Evolutionary conservation across 2,113 vertebrate species (phyloP), one percentile per base, ranked within the genome.

Genomic region (Girardinichthys multiradiatus): DNA sequence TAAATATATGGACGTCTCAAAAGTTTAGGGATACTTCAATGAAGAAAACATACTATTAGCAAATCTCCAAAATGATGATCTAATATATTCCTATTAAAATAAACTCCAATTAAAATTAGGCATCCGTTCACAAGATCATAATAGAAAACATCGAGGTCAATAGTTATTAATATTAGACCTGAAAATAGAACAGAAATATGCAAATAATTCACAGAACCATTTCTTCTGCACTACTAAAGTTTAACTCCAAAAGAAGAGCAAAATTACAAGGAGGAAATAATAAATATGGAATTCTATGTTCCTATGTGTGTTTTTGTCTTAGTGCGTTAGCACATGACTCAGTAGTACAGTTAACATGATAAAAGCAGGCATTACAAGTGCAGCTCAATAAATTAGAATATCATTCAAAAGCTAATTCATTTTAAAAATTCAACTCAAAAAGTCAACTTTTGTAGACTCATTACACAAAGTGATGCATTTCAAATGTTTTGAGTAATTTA

Each of bases 271-370:
- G 63, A 73, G 68, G 80, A 79, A 84, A 90, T 2, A 51, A 93
- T 91, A 93, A 93, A 92, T 92, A 92, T 87, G 67, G 74, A 24
- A 24, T 65, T n/a, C n/a, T n/a, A 73, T 85, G 72, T 87, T 82
- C 31, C 77, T 37, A 79, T 70, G 77, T 75, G 69, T 15, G 61
- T 37, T 74, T 86, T 83, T 70, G 79, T 80, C 62, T 3, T 70
- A 31, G 88, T 86, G 82, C 88, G 70, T 60, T 5, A 81, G 80
- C 80, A 90, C 76, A 57, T 65, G 87, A 90, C 86, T 93, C 93
- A 93, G 94, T 94, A 93, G 92, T 92, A 90, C 77, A 83, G 83
- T 88, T 87, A 87, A 68, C 81, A 69, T 81, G 81, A 87, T 81
- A 84, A 79, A 72, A 79, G 74, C 59, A 77, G 78, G 80, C 82